phyloP scores from a whole-genome alignment of 2,113 vertebrate species.

The Pseudopodoces humilis region DNA sequence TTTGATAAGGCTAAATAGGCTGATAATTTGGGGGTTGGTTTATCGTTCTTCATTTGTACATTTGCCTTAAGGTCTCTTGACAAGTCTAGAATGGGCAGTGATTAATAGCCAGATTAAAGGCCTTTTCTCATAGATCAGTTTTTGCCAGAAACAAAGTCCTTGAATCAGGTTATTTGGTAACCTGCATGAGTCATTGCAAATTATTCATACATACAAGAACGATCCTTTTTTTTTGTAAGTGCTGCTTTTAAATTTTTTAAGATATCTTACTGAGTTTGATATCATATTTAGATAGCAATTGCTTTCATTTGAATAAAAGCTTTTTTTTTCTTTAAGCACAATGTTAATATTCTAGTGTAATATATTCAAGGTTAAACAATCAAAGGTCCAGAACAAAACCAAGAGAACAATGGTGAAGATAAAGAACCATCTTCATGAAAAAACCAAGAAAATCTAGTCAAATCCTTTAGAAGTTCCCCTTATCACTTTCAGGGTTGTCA shows the following conservation, averaged over 20 bases:
- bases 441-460: background rate
- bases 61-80: background rate
- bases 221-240: background rate
- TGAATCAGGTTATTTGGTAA: background rate
- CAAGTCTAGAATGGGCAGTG: background rate
- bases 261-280: background rate
- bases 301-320: background rate
- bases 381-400: background rate
- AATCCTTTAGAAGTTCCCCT: background rate
- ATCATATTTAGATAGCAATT: background rate
- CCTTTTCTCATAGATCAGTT: background rate
- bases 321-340: background rate
- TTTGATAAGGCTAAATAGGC: background rate
- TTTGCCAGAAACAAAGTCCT: background rate
- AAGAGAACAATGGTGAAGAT: background rate
- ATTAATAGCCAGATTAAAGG: background rate
- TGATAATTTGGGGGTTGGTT: fast-evolving
- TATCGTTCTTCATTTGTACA: background rate
- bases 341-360: background rate
- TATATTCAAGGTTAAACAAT: background rate
- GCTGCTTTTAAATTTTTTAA: background rate
- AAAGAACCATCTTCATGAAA: background rate
- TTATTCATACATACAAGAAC: background rate
- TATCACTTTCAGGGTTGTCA: background rate
- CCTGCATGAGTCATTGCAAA: background rate